Base-by-base conservation (phyloP, 2,113 vertebrate species). In the Hippoglossus stenolepis region DNA sequence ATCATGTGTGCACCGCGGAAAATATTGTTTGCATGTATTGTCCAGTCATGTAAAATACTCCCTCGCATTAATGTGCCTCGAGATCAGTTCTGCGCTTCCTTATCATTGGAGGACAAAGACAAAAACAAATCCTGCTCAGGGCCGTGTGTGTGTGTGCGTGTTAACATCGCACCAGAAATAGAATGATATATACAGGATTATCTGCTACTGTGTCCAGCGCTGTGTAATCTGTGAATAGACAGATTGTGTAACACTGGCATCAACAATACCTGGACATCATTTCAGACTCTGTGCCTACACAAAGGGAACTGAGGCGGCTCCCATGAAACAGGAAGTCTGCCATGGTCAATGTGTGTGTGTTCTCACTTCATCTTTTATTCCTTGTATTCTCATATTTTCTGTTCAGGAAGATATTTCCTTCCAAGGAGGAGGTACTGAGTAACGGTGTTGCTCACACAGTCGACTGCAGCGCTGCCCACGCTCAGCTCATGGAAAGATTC, bases 291-390 rank as follows among this genome's bases (percentile, higher is more conserved):
- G 8, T 35, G 13, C 15, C 83, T 63, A 75, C 60, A 65, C 68
- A 89, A 87, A 80, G 77, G 82, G 89, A 91, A 82, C 79, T 83
- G 70, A 72, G 65, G 59, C 66, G 60, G 68, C 15, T 5, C 75
- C 62, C 61, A 83, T 71, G 4, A 21, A 76, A 53, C 12, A 70
- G 77, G 78, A 87, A 70, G 68, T 74, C 68, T 79, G 73, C 20
- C 18, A 56, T 17, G 0, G 11, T 76, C 5, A 62, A 24, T n/a
- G 58, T 82, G 40, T 0, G 2, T 26, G 10, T 21, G 11, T 74
- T 12, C 54, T 24, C 54, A 17, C n/a, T 65, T 38, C 35, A 38
- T 38, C 35, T 38, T 23, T 23, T n/a, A 15, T 23, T 69, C 14
- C 1, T 31, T 54, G 51, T 51, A 4, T 60, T 38, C 57, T 60